phyloP scores from a whole-genome alignment of 2,113 vertebrate genomes.

The Gobio gobio region DNA sequence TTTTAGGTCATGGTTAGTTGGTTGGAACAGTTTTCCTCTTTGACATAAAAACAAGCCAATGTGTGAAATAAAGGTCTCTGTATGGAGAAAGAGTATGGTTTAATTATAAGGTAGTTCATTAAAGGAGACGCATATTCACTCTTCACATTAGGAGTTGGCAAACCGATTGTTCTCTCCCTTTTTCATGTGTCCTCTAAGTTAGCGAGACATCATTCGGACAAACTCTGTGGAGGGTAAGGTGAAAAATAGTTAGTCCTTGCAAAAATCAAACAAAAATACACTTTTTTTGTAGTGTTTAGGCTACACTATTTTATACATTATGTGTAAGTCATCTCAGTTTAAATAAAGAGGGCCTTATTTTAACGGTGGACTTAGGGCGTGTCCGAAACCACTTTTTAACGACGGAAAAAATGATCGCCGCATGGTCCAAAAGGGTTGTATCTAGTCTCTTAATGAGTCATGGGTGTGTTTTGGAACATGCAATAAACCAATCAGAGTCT shows the following conservation, averaged over 20 bases:
- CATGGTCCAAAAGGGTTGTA: too few relatives aligned
- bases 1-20: background rate
- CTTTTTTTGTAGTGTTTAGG: too few relatives aligned
- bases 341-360: too few relatives aligned
- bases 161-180: background rate
- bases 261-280: background rate
- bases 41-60: background rate
- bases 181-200: background rate
- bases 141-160: constrained; percentile 15
- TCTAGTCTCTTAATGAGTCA: too few relatives aligned
- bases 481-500: too few relatives aligned
- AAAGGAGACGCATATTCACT: background rate
- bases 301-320: too few relatives aligned
- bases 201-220: constrained; percentile 61
- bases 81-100: background rate
- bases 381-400: too few relatives aligned
- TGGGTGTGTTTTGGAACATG: too few relatives aligned
- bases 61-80: background rate
- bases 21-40: background rate
- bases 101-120: constrained; percentile 2
- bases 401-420: too few relatives aligned
- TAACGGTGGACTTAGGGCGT: too few relatives aligned
- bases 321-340: too few relatives aligned
- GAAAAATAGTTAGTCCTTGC: background rate
- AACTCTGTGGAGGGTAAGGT: constrained; percentile 50